phyloP scores from a whole-genome alignment of 1,140 invertebrate genomes.

The Aradophagus sp. region DNA sequence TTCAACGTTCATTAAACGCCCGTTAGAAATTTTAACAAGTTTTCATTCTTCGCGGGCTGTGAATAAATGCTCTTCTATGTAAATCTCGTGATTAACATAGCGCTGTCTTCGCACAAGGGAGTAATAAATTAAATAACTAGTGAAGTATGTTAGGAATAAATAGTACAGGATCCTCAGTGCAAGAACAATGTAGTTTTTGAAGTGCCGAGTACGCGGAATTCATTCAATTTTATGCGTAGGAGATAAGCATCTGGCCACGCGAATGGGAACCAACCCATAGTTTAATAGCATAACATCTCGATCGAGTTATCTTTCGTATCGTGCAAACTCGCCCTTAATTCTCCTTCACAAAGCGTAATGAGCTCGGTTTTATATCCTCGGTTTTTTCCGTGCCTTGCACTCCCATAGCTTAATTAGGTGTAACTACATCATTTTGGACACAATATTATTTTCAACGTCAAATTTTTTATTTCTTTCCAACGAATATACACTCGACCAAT shows the following conservation, averaged over 20 bases:
- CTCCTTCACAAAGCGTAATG: slow-evolving; percentile 50
- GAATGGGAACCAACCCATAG: slow-evolving; percentile 44
- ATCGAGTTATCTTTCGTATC: slow-evolving; percentile 54
- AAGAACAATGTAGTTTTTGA: slow-evolving; percentile 41
- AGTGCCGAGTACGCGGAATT: slow-evolving; percentile 34
- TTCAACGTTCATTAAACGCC: too few relatives aligned
- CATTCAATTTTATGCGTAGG: slow-evolving; percentile 39
- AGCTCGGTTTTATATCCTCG: slow-evolving; percentile 43
- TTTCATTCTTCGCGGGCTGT: too few relatives aligned
- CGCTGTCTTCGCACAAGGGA: slow-evolving; percentile 5
- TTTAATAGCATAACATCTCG: slow-evolving; percentile 52
- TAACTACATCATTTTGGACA: slow-evolving; percentile 37
- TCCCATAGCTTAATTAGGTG: slow-evolving; percentile 47
- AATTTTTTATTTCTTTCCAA: slow-evolving; percentile 26
- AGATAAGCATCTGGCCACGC: slow-evolving; percentile 51
- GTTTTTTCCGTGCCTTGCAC: slow-evolving; percentile 29
- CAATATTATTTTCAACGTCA: slow-evolving; percentile 29
- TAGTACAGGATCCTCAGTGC: slow-evolving; percentile 21
- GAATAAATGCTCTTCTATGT: too few relatives aligned
- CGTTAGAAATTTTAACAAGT: too few relatives aligned
- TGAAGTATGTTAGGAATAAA: slow-evolving; percentile 42
- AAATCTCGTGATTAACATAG: slow-evolving; percentile 28
- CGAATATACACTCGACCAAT: slow-evolving; percentile 18
- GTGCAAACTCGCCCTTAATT: slow-evolving; percentile 55
- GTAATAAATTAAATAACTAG: slow-evolving; percentile 12